Conservation (phyloP, 2,797 vertebrate genomes). For the Neoniphon sammara region DNA sequence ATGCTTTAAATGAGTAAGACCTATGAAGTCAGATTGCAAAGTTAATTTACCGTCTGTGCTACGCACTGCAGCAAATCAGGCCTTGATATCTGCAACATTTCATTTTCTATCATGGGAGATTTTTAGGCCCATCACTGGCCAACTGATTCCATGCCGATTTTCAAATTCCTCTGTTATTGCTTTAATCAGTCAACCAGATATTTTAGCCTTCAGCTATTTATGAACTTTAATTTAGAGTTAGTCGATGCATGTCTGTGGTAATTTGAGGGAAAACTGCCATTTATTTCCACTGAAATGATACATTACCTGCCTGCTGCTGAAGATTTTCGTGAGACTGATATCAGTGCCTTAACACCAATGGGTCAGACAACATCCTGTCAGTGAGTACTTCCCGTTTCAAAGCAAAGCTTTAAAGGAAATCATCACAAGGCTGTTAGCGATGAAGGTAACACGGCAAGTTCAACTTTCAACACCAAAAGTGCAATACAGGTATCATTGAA, state of each 20-base stretch:
- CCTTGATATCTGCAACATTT: not conserved
- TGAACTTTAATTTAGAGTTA: not conserved
- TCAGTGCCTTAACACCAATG: not conserved
- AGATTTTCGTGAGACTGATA: no score
- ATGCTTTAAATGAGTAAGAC: not conserved
- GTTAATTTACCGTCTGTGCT: not conserved
- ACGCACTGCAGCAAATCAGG: not conserved
- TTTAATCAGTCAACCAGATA: not conserved
- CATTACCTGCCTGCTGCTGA: not conserved
- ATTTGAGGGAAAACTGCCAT: not conserved
- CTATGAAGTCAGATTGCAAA: not conserved
- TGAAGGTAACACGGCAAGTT: conserved; percentile 24
- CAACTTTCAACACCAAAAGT: conserved; percentile 33
- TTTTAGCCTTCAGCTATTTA: not conserved
- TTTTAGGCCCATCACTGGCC: not conserved
- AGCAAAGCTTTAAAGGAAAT: conserved; percentile 46
- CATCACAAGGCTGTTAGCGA: conserved; percentile 46
- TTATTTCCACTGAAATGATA: not conserved
- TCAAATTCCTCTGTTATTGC: not conserved
- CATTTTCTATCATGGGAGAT: not conserved
- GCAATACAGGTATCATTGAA: conserved; percentile 23
- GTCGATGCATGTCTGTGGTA: not conserved
- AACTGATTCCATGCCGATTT: not conserved
- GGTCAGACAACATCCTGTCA: not conserved
- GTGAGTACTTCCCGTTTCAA: conserved; percentile 29